Conservation (phyloP, 1,140 invertebrate species). For the Metaphire vulgaris region DNA sequence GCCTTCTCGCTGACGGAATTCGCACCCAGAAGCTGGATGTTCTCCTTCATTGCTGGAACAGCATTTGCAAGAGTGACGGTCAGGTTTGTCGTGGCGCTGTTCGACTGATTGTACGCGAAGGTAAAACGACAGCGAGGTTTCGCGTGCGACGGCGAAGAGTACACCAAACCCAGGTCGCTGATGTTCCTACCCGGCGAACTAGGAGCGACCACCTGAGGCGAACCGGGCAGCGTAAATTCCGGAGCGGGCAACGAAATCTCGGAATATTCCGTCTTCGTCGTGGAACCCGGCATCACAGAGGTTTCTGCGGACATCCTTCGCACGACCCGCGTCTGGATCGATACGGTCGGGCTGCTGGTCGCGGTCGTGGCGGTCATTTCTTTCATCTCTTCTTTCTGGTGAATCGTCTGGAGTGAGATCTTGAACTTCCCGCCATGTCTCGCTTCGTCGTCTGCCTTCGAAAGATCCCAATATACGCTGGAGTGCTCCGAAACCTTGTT, state of each 20-base stretch:
- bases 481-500: conserved; percentile 33
- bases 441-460: conserved; percentile 26
- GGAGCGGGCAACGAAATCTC: conserved; percentile 1
- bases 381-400: conserved; percentile 33
- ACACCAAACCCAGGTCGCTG: not conserved
- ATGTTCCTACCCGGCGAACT: not conserved
- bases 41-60: conserved; percentile 34
- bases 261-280: not conserved
- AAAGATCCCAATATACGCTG: conserved; percentile 32
- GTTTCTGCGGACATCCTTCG: conserved; percentile 25
- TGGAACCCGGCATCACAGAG: not conserved
- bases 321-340: conserved; percentile 24
- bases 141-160: not conserved
- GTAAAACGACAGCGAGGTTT: not conserved
- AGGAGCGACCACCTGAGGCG: not conserved
- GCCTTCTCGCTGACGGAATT: conserved; percentile 31
- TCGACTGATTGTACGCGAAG: conserved; percentile 11
- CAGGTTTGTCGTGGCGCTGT: conserved; percentile 15
- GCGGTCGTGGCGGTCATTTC: not conserved
- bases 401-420: conserved; percentile 33
- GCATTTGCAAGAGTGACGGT: conserved; percentile 20
- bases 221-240: not conserved
- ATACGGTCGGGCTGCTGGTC: conserved; percentile 22
- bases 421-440: conserved; percentile 24
- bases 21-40: conserved; percentile 37